Conservation (phyloP, 2,797 vertebrate genomes). For the Sandelia bainsii region DNA sequence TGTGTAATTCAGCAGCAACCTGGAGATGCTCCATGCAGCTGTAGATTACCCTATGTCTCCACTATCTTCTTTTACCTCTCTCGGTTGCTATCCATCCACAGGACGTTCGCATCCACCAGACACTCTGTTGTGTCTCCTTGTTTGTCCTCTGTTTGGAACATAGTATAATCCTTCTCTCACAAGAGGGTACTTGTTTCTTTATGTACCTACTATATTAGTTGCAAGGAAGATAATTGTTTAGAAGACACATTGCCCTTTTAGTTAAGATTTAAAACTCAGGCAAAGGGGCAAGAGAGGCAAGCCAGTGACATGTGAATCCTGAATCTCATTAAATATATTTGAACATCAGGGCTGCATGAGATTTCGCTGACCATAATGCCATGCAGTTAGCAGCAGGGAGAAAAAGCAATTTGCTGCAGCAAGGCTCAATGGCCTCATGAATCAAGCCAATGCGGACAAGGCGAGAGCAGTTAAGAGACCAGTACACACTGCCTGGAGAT, state of each 20-base stretch:
- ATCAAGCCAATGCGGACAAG: constrained; percentile 74
- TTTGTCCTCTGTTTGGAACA: constrained; percentile 35
- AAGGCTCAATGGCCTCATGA: constrained; percentile 76
- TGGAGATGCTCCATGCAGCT: constrained; percentile 51
- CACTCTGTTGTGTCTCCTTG: constrained; percentile 14
- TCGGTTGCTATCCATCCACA: constrained; percentile 1
- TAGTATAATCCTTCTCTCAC: constrained; percentile 53
- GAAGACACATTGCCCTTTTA: constrained; percentile 48
- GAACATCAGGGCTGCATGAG: constrained; percentile 53
- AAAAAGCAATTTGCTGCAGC: constrained; percentile 79
- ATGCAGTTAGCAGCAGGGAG: constrained; percentile 63
- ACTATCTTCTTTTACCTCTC: constrained; percentile 14
- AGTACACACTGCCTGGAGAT: constrained; percentile 62
- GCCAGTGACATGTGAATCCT: constrained; percentile 25
- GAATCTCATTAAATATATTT: constrained; percentile 65
- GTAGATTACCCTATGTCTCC: neutral
- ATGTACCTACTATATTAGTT: constrained; percentile 37
- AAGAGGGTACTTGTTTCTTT: constrained; percentile 53
- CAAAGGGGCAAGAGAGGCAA: neutral
- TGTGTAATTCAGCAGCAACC: constrained; percentile 65
- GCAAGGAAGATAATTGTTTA: constrained; percentile 61
- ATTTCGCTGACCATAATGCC: constrained; percentile 67
- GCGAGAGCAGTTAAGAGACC: constrained; percentile 66
- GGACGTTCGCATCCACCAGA: constrained; percentile 21
- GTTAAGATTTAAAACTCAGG: constrained; percentile 54